A percentile compares a stretch with the other conserved stretches of the same genome.
These are phyloP conservation scores for Phoeniculus purpureus DNA, from an alignment of 2,797 vertebrate species.

Conservation along the genomic window DNA sequence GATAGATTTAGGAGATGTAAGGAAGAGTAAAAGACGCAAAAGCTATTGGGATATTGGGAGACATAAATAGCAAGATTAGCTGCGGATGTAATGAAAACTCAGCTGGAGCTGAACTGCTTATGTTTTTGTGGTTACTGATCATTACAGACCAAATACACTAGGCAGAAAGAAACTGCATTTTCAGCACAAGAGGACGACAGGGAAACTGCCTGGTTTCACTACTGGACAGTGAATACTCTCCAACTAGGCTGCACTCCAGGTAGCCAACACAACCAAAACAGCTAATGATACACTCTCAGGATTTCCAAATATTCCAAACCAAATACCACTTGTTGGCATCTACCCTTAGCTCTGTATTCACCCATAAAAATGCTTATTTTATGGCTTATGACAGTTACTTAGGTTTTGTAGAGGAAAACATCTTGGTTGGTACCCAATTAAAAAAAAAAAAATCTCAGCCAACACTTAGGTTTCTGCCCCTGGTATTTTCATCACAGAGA, in stretches of 20 bases:
- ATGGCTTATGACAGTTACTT: background rate
- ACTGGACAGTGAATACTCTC: background rate
- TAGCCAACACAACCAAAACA: background rate
- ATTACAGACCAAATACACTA: background rate
- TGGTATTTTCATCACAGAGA: background rate
- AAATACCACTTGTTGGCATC: background rate
- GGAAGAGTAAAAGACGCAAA: slow-evolving; percentile 26
- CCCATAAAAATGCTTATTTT: background rate
- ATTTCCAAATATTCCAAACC: background rate
- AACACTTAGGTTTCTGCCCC: background rate
- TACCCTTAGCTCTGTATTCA: background rate
- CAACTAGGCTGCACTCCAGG: background rate
- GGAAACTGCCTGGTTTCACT: background rate
- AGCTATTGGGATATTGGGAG: slow-evolving; percentile 49
- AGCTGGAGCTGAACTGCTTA: background rate
- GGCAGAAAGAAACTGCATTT: background rate
- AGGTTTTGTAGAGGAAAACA: background rate
- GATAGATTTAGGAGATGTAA: background rate
- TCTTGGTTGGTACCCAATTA: background rate
- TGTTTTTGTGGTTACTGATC: background rate
- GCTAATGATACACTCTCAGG: background rate
- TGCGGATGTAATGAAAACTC: background rate
- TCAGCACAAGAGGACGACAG: background rate
- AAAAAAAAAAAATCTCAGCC: background rate
- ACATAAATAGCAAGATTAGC: background rate